Evolutionary conservation across 2,797 vertebrate genomes (phyloP).

Genomic region (Setipinna tenuifilis): DNA sequence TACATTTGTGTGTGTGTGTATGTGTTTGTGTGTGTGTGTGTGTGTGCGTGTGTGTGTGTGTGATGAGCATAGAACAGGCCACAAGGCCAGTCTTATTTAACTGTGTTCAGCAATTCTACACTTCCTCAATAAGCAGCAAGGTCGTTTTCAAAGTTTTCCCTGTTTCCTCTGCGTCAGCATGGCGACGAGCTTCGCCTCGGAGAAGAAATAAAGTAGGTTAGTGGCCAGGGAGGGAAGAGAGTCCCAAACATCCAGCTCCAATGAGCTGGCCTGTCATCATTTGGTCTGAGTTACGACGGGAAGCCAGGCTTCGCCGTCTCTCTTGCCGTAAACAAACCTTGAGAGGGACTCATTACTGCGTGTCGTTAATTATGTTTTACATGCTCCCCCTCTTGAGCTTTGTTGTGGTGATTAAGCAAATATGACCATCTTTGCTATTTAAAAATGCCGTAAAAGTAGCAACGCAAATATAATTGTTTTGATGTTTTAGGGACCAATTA

Average conservation of each 20-base stretch:
- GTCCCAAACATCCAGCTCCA: background rate
- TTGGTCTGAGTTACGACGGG: constrained; percentile 64
- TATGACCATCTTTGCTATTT: constrained; percentile 36
- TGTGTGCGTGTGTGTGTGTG: background rate
- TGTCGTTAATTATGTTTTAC: constrained; percentile 64
- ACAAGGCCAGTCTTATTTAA: constrained; percentile 5
- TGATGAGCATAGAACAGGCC: background rate
- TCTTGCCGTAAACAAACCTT: constrained; percentile 46
- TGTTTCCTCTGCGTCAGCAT: constrained; percentile 9
- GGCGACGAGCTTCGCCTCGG: background rate
- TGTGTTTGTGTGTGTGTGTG: no score
- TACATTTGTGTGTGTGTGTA: no score
- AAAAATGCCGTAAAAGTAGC: background rate
- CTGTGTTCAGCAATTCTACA: constrained; percentile 18
- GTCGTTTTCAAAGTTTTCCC: background rate
- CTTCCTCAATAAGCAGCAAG: background rate
- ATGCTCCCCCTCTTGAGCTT: constrained; percentile 58
- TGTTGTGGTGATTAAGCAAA: constrained; percentile 69
- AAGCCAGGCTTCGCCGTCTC: constrained; percentile 48
- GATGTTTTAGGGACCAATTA: background rate
- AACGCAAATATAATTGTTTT: background rate
- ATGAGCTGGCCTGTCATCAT: constrained; percentile 46
- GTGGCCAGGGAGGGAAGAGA: background rate
- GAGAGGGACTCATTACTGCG: constrained; percentile 63
- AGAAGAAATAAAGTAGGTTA: constrained; percentile 14